Percentiles rank a stretch among this genome's conserved stretches.
These are phyloP conservation scores for Cephus nigrinus DNA, from an alignment of 2,888 invertebrate species.

Conservation along the genomic window DNA sequence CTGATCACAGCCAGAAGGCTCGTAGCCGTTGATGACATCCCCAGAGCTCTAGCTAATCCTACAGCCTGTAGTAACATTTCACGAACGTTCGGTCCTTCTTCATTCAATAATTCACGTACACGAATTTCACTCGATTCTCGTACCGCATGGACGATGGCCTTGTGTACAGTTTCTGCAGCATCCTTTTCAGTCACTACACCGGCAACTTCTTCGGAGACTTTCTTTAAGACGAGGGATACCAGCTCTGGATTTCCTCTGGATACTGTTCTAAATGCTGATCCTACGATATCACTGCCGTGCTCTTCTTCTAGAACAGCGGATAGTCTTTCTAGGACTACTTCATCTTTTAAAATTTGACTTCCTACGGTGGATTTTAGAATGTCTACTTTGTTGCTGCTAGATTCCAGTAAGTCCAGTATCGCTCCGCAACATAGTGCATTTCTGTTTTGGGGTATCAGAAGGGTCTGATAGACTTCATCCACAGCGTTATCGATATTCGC, in stretches of 20 bases:
- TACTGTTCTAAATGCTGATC: slow-evolving; percentile 75
- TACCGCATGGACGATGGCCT: slow-evolving; percentile 75
- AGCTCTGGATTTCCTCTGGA: slow-evolving; percentile 73
- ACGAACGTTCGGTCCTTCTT: slow-evolving; percentile 65
- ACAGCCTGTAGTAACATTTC: slow-evolving; percentile 74
- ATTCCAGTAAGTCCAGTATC: slow-evolving; percentile 49
- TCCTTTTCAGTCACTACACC: slow-evolving; percentile 74
- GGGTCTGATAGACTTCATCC: slow-evolving; percentile 50
- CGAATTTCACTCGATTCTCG: slow-evolving; percentile 73
- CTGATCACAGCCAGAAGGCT: slow-evolving; percentile 69
- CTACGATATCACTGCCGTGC: slow-evolving; percentile 69
- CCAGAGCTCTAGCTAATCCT: slow-evolving; percentile 77
- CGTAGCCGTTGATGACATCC: slow-evolving; percentile 74
- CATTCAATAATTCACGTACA: slow-evolving; percentile 70
- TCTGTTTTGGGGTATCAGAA: slow-evolving; percentile 53
- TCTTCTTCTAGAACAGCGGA: slow-evolving; percentile 73
- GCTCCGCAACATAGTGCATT: slow-evolving; percentile 51
- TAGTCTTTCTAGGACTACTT: slow-evolving; percentile 74
- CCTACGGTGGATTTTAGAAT: slow-evolving; percentile 72
- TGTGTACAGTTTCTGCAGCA: slow-evolving; percentile 75
- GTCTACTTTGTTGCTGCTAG: slow-evolving; percentile 71
- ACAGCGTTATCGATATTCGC: slow-evolving; percentile 48
- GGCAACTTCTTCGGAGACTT: slow-evolving; percentile 73
- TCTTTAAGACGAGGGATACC: slow-evolving; percentile 71
- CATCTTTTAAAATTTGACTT: slow-evolving; percentile 68